phyloP scores from a whole-genome alignment of 2,888 invertebrate genomes.

The Acrobasis suavella region DNA sequence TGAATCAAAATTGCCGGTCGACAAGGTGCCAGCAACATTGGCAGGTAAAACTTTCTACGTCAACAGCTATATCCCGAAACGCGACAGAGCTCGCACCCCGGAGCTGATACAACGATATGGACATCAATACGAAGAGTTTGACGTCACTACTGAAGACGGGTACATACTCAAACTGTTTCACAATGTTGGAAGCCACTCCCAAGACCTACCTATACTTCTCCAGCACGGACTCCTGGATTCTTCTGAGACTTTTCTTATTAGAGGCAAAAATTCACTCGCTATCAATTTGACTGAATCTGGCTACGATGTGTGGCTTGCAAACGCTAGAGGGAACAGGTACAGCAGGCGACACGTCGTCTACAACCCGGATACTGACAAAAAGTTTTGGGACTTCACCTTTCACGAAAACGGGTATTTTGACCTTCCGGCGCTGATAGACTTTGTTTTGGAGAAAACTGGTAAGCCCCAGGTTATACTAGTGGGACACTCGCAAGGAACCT shows the following conservation, averaged over 20 bases:
- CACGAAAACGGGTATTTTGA: slow-evolving; percentile 12
- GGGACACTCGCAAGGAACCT: slow-evolving; percentile 3
- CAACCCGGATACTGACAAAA: neutral
- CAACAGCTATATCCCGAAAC: neutral
- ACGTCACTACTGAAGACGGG: neutral
- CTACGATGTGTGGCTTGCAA: slow-evolving; percentile 9
- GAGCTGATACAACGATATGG: neutral
- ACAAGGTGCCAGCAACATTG: neutral
- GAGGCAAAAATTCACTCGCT: neutral
- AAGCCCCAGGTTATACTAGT: neutral
- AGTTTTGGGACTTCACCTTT: slow-evolving; percentile 7
- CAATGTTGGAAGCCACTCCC: neutral
- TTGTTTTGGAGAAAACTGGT: neutral
- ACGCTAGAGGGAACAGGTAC: slow-evolving; percentile 8
- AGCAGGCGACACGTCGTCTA: neutral
- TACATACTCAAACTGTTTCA: slow-evolving; percentile 5
- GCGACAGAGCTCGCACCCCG: neutral
- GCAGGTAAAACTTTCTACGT: neutral
- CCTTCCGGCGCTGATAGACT: neutral
- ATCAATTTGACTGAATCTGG: slow-evolving; percentile 2
- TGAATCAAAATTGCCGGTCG: neutral
- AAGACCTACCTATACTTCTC: slow-evolving; percentile 3
- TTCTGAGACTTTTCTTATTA: neutral
- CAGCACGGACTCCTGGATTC: neutral
- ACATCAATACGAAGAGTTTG: neutral